These are phyloP conservation scores for Ceratina calcarata DNA, from an alignment of 1,140 invertebrate species.

Conservation along the genomic window DNA sequence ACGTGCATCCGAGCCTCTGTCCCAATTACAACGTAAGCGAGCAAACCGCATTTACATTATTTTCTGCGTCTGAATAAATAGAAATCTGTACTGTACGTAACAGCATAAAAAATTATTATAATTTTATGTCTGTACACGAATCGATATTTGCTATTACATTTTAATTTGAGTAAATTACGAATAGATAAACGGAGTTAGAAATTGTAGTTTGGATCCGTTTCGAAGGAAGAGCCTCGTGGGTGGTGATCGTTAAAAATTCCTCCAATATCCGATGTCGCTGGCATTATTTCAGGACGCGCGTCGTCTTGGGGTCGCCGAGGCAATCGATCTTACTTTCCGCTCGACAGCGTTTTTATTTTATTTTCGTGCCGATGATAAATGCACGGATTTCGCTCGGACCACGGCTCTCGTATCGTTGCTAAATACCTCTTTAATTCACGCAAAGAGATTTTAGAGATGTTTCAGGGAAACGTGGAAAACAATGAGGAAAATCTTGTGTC, in stretches of 20 bases:
- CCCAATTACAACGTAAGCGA: no score
- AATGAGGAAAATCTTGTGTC: slow-evolving; percentile 2
- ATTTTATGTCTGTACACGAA: no score
- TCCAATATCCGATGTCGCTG: slow-evolving; percentile 47
- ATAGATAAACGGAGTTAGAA: no score
- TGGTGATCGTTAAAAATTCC: slow-evolving; percentile 48
- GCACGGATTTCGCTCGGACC: slow-evolving; percentile 11
- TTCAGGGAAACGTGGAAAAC: neutral
- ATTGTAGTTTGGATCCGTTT: neutral
- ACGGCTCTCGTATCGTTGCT: neutral
- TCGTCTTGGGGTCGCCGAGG: slow-evolving; percentile 13
- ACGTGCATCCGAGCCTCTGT: no score
- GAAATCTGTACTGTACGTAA: no score
- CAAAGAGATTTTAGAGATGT: neutral
- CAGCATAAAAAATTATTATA: no score
- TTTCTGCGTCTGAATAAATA: no score
- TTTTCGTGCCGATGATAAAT: slow-evolving; percentile 48
- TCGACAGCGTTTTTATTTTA: slow-evolving; percentile 43
- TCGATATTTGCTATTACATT: no score
- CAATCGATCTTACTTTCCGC: slow-evolving; percentile 47
- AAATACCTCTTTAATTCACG: neutral
- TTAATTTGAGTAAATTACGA: no score
- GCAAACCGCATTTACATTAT: no score
- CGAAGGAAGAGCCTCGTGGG: neutral
- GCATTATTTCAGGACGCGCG: slow-evolving; percentile 42